These are phyloP conservation scores for Phytoseiulus persimilis DNA, from an alignment of 2,888 invertebrate genomes.

Conservation along the genomic window DNA sequence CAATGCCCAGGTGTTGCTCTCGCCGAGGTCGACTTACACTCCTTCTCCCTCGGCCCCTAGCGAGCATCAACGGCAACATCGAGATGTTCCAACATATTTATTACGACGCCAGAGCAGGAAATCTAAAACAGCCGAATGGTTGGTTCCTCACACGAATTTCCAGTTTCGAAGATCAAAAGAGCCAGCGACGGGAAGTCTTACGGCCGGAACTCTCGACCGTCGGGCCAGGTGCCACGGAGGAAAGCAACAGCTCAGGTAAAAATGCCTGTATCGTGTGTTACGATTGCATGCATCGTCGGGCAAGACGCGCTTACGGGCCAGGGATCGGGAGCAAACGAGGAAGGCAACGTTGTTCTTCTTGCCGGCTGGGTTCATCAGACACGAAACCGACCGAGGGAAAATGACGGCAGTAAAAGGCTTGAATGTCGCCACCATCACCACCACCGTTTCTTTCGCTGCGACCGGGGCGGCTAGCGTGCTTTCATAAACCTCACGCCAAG, in stretches of 20 bases:
- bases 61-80: background rate
- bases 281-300: background rate
- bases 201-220: no score
- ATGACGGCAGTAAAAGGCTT: conserved; percentile 5
- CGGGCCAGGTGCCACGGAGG: no score
- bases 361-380: background rate
- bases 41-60: background rate
- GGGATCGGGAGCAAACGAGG: background rate
- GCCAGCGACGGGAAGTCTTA: no score
- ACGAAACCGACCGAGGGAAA: background rate
- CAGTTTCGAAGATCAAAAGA: no score
- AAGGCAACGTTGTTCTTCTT: background rate
- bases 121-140: no score
- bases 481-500: background rate
- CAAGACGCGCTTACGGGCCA: background rate
- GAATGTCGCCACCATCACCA: background rate
- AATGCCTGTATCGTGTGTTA: background rate
- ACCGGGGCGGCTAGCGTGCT: background rate
- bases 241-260: background rate
- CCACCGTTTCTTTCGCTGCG: background rate
- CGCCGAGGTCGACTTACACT: background rate
- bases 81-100: background rate
- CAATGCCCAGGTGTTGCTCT: background rate
- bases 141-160: no score
- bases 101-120: background rate